Percentiles rank a stretch among this genome's conserved stretches.
phyloP scores from a whole-genome alignment of 2,113 vertebrate species.

The Myocastor coypus region DNA sequence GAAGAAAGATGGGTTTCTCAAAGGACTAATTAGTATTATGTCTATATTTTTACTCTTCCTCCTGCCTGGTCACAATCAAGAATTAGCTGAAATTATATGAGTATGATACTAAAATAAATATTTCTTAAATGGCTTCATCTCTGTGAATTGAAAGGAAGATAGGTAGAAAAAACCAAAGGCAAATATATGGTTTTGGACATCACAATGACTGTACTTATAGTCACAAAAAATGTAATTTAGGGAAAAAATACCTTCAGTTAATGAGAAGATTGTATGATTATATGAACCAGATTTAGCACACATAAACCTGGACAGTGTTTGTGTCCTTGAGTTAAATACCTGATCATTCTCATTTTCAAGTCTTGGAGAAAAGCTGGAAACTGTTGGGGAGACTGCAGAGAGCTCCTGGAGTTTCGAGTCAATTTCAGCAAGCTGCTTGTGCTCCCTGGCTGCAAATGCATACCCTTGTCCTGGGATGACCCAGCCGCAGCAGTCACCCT shows the following conservation, averaged over 20 bases:
- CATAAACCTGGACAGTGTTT: not conserved
- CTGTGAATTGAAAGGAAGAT: conserved; percentile 31
- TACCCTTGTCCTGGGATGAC: conserved; percentile 90
- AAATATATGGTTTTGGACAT: not conserved
- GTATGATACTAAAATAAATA: conserved; percentile 36
- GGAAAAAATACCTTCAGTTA: not conserved
- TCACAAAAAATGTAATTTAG: not conserved
- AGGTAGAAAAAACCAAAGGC: not conserved
- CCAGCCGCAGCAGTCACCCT: conserved; percentile 85
- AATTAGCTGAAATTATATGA: conserved; percentile 11
- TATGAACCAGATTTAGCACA: not conserved
- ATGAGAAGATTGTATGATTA: not conserved
- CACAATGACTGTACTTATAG: not conserved
- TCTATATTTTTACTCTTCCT: conserved; percentile 11
- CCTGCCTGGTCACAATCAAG: not conserved
- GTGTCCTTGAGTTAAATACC: conserved; percentile 68
- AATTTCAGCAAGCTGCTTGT: conserved; percentile 90
- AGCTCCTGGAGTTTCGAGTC: conserved; percentile 89
- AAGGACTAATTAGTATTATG: not conserved
- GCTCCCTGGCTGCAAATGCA: conserved; percentile 86
- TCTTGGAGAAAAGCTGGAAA: conserved; percentile 78
- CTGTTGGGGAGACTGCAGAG: conserved; percentile 77
- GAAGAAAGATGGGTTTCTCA: not conserved
- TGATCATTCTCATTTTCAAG: conserved; percentile 69
- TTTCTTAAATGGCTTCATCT: not conserved